Conservation (phyloP, 2,797 vertebrate genomes). For the Tamandua tetradactyla region DNA sequence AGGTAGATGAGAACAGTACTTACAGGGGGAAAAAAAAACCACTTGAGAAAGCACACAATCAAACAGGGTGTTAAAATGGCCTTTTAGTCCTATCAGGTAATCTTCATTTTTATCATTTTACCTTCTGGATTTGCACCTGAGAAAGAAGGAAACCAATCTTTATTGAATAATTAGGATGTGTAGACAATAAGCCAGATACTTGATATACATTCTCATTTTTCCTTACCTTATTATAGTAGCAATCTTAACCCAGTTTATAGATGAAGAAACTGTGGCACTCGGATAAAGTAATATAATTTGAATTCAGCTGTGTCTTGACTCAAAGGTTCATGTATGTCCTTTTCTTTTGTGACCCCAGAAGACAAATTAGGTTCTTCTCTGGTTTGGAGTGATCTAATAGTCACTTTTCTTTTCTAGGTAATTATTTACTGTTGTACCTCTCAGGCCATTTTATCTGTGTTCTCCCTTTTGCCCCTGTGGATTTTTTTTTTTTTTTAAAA, state of each 20-base stretch:
- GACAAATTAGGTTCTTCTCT: not conserved
- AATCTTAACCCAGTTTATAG: not conserved
- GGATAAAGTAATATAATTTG: not conserved
- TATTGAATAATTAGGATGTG: not conserved
- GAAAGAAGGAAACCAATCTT: not conserved
- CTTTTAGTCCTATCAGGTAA: not conserved
- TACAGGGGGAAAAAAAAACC: not conserved
- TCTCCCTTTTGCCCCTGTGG: not conserved
- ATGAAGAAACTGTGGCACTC: not conserved
- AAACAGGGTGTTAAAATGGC: not conserved
- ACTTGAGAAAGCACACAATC: not conserved
- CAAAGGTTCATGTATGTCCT: not conserved
- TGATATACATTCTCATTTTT: not conserved
- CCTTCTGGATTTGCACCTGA: not conserved
- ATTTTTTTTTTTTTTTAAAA: no score
- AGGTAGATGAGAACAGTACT: not conserved
- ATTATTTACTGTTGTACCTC: not conserved
- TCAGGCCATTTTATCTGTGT: not conserved
- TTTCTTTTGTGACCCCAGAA: conserved; percentile 22
- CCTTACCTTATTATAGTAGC: not conserved
- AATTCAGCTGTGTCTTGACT: not conserved
- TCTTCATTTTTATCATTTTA: not conserved
- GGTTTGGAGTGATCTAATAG: not conserved
- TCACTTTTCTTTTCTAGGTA: conserved; percentile 14
- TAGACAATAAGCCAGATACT: not conserved